Percentiles rank a stretch among this genome's conserved stretches.
These are phyloP conservation scores for Fissipunctia ypsillon DNA, from an alignment of 2,888 invertebrate genomes.

Conservation along the genomic window DNA sequence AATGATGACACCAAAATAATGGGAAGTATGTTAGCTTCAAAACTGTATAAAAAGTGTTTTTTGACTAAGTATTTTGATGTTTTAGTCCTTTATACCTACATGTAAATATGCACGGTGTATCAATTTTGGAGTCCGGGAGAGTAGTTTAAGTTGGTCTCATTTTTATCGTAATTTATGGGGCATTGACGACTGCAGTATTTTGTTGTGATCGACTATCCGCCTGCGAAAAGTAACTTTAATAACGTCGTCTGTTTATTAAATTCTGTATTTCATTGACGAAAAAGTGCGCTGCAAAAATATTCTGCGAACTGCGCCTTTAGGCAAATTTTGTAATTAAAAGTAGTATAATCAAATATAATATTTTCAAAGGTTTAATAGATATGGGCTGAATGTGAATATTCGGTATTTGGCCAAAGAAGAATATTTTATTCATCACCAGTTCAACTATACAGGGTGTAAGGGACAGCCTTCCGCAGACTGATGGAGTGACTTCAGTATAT, in stretches of 20 bases:
- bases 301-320: slow-evolving; percentile 2
- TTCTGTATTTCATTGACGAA: neutral
- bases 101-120: neutral
- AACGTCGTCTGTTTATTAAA: neutral
- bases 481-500: no score
- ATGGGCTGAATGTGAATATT: slow-evolving; percentile 11
- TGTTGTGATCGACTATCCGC: slow-evolving; percentile 13
- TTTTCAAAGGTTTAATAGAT: slow-evolving; percentile 3
- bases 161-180: slow-evolving; percentile 4
- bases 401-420: neutral
- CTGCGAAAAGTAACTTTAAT: neutral
- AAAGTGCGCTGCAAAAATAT: neutral
- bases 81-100: neutral
- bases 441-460: no score
- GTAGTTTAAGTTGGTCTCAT: neutral
- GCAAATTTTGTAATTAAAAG: slow-evolving; percentile 10
- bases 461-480: no score
- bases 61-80: neutral
- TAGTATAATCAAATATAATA: slow-evolving; percentile 36
- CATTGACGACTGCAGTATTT: neutral
- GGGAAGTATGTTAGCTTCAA: neutral
- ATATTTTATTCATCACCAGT: neutral
- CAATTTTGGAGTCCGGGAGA: neutral
- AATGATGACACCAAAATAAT: neutral
- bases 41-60: neutral